Conservation (phyloP, 2,113 vertebrate genomes). For the Sakesphorus luctuosus region DNA sequence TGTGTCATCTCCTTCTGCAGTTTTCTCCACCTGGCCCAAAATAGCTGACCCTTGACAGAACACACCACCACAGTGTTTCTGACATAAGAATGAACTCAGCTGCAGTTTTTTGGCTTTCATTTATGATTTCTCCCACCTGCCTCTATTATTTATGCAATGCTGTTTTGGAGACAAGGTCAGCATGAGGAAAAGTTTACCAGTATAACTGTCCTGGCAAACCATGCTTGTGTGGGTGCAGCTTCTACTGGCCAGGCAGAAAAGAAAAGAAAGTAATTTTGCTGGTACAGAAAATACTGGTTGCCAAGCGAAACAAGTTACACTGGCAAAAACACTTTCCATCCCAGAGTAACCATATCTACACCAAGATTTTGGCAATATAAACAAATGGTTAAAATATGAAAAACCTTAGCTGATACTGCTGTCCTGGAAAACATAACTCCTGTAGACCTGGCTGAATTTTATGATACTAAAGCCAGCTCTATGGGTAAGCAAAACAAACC, state of each 20-base stretch:
- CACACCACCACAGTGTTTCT: background rate
- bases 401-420: background rate
- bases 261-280: background rate
- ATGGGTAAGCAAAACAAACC: background rate
- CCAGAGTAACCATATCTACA: background rate
- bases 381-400: background rate
- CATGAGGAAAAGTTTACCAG: conserved; percentile 34
- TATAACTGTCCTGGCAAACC: background rate
- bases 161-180: conserved; percentile 55
- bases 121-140: conserved; percentile 37
- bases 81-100: conserved; percentile 49
- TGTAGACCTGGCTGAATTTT: background rate
- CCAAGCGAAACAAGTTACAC: background rate
- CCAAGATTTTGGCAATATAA: background rate
- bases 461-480: background rate
- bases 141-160: conserved; percentile 34
- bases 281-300: background rate
- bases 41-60: conserved; percentile 47
- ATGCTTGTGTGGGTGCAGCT: conserved; percentile 22
- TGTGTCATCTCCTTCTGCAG: background rate
- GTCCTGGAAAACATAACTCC: background rate
- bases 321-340: background rate
- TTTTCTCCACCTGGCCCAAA: background rate
- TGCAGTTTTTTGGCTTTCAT: conserved; percentile 13
- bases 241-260: background rate